Base-by-base conservation (phyloP, 2,113 vertebrate species). In the Accipiter cooperii region DNA sequence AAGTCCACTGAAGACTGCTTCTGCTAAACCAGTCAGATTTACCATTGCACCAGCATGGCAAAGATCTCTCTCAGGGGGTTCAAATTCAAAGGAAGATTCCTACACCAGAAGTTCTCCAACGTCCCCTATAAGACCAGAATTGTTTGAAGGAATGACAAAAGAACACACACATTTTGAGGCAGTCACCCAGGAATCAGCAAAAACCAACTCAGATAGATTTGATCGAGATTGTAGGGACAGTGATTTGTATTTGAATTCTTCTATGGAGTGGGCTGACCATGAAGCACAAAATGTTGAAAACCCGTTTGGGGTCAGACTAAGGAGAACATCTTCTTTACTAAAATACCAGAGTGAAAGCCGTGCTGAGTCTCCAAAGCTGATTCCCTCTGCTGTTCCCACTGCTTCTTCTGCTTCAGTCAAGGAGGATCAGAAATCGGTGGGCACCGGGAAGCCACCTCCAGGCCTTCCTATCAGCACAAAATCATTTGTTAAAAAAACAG, bases 301-400 rank as follows among this genome's bases (percentile, higher is more conserved):
- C 85, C 97, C 98, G 0, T 99, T 99, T 89, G 99, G 99, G 58
- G 95, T 99, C n/a, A 98, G 93, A 65, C 97, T 99, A 84, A 98
- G 98, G 95, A 99, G 98, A 97, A 99, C 98, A 3, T 96, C 98
- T 2, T 98, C 97, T 68, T 97, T 98, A 52, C 95, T 98, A 19
- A 98, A 98, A 87, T 98, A 98, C 65, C 97, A 97, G 75, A 94
- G 68, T 4, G 98, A 98, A 80, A 98, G 83, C 49, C 71, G 12
- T 70, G 89, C 77, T 13, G 86, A 95, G n/a, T 34, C 46, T 29
- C 79, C 74, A 52, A 97, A 93, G 25, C 17, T 49, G 44, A 42
- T 73, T 21, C 36, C 86, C 14, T 9, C 38, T 49, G 38, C 63
- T 51, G 46, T 25, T 70, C 71, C 71, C 57, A 4, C 31, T 42